Base-by-base conservation (phyloP, 2,888 invertebrate species). In the Oscheius sp. region DNA sequence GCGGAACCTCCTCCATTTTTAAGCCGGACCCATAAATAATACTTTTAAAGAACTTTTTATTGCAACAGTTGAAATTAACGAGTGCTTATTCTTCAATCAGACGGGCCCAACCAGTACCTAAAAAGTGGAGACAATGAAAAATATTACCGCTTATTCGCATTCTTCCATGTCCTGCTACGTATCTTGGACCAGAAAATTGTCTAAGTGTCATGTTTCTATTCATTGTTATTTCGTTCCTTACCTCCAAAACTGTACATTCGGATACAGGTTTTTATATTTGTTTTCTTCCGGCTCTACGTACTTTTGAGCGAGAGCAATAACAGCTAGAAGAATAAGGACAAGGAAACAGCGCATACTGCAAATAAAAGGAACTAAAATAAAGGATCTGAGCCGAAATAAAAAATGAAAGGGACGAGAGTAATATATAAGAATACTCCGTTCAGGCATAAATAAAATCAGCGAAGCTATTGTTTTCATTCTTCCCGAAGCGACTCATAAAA, bases 41-140 rank as follows among this genome's bases (percentile, higher is more conserved):
- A n/a, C n/a, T n/a, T n/a, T n/a, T 47, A 47, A 47, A 22, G 24
- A 47, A 47, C 22, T 47, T 24, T 47, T 47, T 47, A 47, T 47
- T 20, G 14, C 12, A n/a, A 22, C 45, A 45, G 22, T 47, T 24
- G 4, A 20, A 22, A 12, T 12, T 20, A 5, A 22, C n/a, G 47
- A 47, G n/a, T n/a, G n/a, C n/a, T 54, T 17, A 54, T 17, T 33
- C 33, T 20, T 54, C 54, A 32, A 54, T 54, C 54, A 54, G 30
- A 32, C 54, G 14, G 9, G 54, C 54, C 32, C 30, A 12, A 5
- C 54, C 54, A 22, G 32, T 32, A 3, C 54, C 54, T 54, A 9
- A 54, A 54, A 32, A 30, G n/a, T n/a, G n/a, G n/a, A n/a, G n/a
- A n/a, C n/a, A n/a, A n/a, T n/a, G n/a, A n/a, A n/a, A n/a, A n/a